Evolutionary conservation across 2,888 invertebrate genomes (phyloP).

Genomic region (Phaedon cochleariae): DNA sequence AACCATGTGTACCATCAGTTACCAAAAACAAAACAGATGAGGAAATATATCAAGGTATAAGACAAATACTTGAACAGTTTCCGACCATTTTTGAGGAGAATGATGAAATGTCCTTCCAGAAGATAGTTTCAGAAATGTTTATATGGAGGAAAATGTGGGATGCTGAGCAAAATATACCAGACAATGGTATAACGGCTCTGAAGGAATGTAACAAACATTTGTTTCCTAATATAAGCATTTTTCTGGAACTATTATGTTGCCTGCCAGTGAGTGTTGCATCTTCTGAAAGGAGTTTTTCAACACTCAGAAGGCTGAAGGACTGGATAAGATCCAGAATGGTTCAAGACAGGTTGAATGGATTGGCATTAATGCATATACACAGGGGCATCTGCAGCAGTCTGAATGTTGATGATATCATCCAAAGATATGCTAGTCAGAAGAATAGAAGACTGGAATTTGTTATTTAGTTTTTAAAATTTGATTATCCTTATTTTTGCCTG

Average conservation of each 20-base stretch:
- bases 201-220: background rate
- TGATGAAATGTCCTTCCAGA: background rate
- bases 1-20: background rate
- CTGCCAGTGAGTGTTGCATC: too few relatives aligned
- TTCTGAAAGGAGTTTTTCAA: background rate
- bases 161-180: background rate
- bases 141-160: background rate
- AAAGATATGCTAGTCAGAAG: background rate
- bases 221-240: background rate
- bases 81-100: background rate
- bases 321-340: slow-evolving; percentile 17
- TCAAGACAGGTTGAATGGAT: slow-evolving; percentile 12
- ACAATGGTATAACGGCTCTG: background rate
- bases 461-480: too few relatives aligned
- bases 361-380: slow-evolving; percentile 6
- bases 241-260: background rate
- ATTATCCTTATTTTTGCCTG: too few relatives aligned
- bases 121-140: background rate
- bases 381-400: background rate
- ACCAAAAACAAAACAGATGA: background rate
- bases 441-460: too few relatives aligned
- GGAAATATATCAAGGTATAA: background rate
- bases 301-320: slow-evolving; percentile 7
- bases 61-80: background rate
- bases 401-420: slow-evolving; percentile 5